Conservation (phyloP, 2,888 invertebrate species). For the Xanthia icteritia region DNA sequence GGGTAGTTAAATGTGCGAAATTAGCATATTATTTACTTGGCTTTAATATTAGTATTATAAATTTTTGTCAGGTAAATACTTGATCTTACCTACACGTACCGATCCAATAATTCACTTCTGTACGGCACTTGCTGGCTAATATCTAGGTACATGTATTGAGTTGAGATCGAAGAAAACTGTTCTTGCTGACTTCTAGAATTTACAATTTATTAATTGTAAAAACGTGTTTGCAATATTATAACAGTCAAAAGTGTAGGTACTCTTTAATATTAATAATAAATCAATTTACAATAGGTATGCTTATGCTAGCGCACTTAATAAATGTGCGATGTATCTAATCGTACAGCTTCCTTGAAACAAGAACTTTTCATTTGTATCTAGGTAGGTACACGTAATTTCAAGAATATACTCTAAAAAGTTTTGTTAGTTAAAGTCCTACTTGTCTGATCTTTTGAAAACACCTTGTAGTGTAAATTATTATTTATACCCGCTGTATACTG, state of each 20-base stretch:
- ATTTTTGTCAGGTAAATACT: background rate
- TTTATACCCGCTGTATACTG: background rate
- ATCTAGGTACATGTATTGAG: background rate
- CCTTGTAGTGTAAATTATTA: background rate
- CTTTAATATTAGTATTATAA: background rate
- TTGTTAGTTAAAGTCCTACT: background rate
- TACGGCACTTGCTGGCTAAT: background rate
- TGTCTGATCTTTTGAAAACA: slow-evolving; percentile 8
- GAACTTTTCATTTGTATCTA: background rate
- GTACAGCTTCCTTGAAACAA: background rate
- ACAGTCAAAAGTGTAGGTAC: background rate
- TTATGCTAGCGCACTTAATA: background rate
- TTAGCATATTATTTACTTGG: background rate
- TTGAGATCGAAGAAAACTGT: background rate
- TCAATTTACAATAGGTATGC: too few relatives aligned
- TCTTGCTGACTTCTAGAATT: background rate
- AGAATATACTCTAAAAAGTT: background rate
- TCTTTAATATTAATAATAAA: too few relatives aligned
- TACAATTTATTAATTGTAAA: background rate
- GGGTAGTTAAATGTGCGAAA: background rate
- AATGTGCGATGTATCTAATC: background rate
- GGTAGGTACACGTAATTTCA: background rate
- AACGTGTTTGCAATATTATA: background rate
- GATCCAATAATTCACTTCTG: background rate
- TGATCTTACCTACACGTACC: background rate